A percentile compares a stretch with the other conserved stretches of the same genome.
Evolutionary conservation across 2,797 vertebrate species (phyloP).

Genomic region (Enteromius treurensis): DNA sequence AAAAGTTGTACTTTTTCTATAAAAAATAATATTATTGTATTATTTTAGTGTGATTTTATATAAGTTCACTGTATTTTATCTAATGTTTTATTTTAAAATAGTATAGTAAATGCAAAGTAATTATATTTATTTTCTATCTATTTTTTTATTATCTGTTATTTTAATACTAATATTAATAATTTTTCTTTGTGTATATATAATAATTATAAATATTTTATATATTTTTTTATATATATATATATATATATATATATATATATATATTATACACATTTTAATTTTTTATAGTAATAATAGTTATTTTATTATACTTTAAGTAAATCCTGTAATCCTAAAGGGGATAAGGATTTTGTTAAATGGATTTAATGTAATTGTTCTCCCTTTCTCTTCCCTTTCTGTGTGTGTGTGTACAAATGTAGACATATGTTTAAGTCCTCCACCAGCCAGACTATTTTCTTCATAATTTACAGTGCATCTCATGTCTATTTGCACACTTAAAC

Average conservation of each 20-base stretch:
- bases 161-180: no score
- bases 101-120: no score
- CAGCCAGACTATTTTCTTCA: background rate
- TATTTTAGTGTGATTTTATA: no score
- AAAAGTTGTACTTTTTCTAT: no score
- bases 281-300: background rate
- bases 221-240: background rate
- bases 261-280: background rate
- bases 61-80: no score
- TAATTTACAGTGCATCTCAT: background rate
- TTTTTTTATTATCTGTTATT: no score
- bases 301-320: background rate
- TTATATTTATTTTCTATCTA: no score
- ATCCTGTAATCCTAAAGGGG: background rate
- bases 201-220: background rate
- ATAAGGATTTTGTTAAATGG: background rate
- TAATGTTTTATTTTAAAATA: no score
- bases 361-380: background rate
- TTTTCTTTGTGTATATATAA: no score
- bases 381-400: no score
- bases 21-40: no score
- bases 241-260: background rate
- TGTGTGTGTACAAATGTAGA: background rate
- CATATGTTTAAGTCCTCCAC: background rate
- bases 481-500: conserved; percentile 1